Conservation (phyloP, 2,113 vertebrate species). For the Pelobates fuscus region DNA sequence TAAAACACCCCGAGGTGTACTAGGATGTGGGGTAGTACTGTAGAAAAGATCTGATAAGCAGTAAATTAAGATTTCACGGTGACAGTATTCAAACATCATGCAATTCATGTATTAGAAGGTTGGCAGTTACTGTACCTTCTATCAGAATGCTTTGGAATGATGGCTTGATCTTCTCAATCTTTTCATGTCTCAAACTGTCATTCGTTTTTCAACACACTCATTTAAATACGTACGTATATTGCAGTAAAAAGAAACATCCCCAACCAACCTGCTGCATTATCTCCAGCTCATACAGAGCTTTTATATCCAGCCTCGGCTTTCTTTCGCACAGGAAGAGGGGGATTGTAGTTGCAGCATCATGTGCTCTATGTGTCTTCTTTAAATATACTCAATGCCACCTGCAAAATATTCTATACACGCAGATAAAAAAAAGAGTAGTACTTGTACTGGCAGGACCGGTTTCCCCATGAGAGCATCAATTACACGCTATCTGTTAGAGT, state of each 20-base stretch:
- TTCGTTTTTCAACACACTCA: slow-evolving; percentile 36
- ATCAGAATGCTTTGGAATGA: slow-evolving; percentile 19
- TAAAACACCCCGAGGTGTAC: background rate
- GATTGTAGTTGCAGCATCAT: slow-evolving; percentile 3
- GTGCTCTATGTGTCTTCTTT: background rate
- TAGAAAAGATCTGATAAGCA: background rate
- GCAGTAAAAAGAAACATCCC: slow-evolving; percentile 43
- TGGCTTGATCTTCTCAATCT: slow-evolving; percentile 38
- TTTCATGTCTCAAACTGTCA: slow-evolving; percentile 45
- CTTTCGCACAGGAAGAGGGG: slow-evolving; percentile 2
- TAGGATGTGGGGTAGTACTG: background rate
- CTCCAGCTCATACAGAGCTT: slow-evolving; percentile 47
- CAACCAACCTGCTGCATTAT: slow-evolving; percentile 50
- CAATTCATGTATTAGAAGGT: slow-evolving; percentile 6
- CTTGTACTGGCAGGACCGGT: background rate
- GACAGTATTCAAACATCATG: slow-evolving; percentile 34
- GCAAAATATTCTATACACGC: background rate
- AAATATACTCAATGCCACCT: background rate
- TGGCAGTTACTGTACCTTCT: slow-evolving; percentile 43
- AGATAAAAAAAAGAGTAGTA: background rate
- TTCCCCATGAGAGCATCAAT: background rate
- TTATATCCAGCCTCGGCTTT: slow-evolving; percentile 13
- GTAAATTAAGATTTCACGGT: slow-evolving; percentile 8
- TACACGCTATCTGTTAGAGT: background rate
- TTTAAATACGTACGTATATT: slow-evolving; percentile 48